Evolutionary conservation across 2,888 invertebrate species (phyloP), one percentile per base, ranked within the genome.

Genomic region (Pseudeuparius sepicola): DNA sequence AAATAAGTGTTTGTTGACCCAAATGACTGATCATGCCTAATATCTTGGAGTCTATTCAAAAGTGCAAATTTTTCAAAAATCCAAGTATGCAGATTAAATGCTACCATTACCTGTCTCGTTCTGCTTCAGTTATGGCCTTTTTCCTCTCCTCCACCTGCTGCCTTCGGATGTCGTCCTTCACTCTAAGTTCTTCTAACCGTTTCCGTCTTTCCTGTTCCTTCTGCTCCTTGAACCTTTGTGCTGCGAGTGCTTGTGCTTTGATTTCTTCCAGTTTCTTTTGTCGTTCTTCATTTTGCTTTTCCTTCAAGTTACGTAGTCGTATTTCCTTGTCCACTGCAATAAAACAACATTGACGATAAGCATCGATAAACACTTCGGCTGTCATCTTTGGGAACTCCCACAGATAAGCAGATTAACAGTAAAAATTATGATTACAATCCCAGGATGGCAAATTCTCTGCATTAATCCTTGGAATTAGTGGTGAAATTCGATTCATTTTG

Each of bases 191-290:
- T 44, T 87, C 87, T 58, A 88, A 78, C 48, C 87, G 72, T 53
- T 73, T 71, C 51, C 85, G 71, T 36, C 89, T 70, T 58, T 89
- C 88, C 47, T 83, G 81, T 58, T 89, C 89, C 52, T 87, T 78
- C 62, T 85, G 85, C 68, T 88, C 88, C 31, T 89, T 77, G 65
- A 86, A 87, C 56, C 79, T 78, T 67, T 89, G 88, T 56, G 88
- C 87, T 31, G 86, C 84, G 49, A 86, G 72, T 38, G 88, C 88
- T 66, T 89, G 88, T 59, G 83, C 80, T 56, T 84, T 81, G 54
- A 92, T 70, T 67, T 90, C 90, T 60, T 89, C 88, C 57, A 90
- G 70, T 64, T 87, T 84, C 59, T 79, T 79, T 57, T 86, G 79
- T 54, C 89, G 76, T 62, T 90, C 90, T 57, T 84, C 85, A 68